phyloP scores from a whole-genome alignment of 2,888 invertebrate genomes.

The Sinelater perroti region DNA sequence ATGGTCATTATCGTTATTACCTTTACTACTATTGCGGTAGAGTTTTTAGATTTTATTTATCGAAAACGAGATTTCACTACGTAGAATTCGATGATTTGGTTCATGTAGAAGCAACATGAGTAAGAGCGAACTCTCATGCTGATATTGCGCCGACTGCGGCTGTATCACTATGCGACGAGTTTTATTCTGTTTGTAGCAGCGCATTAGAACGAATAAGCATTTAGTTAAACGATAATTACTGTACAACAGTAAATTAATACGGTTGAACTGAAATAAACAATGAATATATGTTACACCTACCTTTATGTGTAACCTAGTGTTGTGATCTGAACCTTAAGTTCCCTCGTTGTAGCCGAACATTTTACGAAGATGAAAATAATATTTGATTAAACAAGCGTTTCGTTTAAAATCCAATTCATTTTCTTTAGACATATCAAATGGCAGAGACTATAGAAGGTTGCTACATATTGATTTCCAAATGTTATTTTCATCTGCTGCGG shows the following conservation, averaged over 20 bases:
- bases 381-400: too few relatives aligned
- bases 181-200: slow-evolving; percentile 27
- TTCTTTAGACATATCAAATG: too few relatives aligned
- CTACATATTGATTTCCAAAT: too few relatives aligned
- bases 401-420: not conserved
- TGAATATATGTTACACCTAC: slow-evolving; percentile 43
- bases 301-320: slow-evolving; percentile 20
- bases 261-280: slow-evolving; percentile 44
- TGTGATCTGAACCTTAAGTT: slow-evolving; percentile 16
- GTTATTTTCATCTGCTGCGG: slow-evolving; percentile 8
- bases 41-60: slow-evolving; percentile 18
- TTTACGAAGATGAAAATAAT: slow-evolving; percentile 11
- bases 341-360: too few relatives aligned
- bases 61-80: slow-evolving; percentile 34
- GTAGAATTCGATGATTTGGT: slow-evolving; percentile 25
- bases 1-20: not conserved
- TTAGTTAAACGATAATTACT: slow-evolving; percentile 39
- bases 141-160: not conserved
- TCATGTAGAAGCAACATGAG: slow-evolving; percentile 9
- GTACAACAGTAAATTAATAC: slow-evolving; percentile 32
- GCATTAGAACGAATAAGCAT: slow-evolving; percentile 42
- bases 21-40: slow-evolving; percentile 8
- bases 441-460: too few relatives aligned
- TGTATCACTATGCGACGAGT: slow-evolving; percentile 19
- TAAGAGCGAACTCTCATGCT: slow-evolving; percentile 6